phyloP scores from a whole-genome alignment of 92 coral and sea anemone genomes.

The Palythoa caribaeorum region DNA sequence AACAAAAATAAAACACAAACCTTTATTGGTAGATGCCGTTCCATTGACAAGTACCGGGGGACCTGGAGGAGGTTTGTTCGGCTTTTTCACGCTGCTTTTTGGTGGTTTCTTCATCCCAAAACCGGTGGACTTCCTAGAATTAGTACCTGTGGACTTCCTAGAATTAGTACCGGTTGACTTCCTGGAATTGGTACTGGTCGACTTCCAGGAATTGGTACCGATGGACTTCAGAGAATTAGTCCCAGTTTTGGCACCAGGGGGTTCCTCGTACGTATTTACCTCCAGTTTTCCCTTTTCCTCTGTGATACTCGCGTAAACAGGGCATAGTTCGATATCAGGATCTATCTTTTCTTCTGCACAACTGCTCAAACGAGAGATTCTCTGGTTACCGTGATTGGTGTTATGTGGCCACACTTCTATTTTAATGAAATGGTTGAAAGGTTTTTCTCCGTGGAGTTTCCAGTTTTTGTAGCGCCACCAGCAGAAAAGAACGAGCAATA shows the following conservation, averaged over 20 bases:
- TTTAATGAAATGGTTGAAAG: constrained; percentile 80
- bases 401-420: constrained; percentile 75
- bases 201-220: not conserved
- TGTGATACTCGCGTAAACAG: constrained; percentile 78
- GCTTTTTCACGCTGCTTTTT: constrained; percentile 27
- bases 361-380: constrained; percentile 73
- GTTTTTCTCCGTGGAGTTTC: constrained; percentile 69
- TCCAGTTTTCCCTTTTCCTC: constrained; percentile 52
- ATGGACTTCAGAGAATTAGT: not conserved
- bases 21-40: constrained; percentile 9
- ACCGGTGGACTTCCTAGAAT: not conserved
- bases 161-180: not conserved
- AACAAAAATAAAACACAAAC: not conserved
- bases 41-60: constrained; percentile 29
- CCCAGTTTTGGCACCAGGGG: not conserved
- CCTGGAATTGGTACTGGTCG: not conserved
- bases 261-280: constrained; percentile 34
- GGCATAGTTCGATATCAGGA: constrained; percentile 66
- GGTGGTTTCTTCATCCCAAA: constrained; percentile 20
- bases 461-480: constrained; percentile 73
- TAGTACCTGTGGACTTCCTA: not conserved
- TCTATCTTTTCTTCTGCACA: constrained; percentile 56
- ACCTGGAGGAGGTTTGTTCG: constrained; percentile 34
- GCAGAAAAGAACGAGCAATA: constrained; percentile 70
- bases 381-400: constrained; percentile 43